These are phyloP conservation scores for Chrysodeixis includens DNA, from an alignment of 2,888 invertebrate species.

Conservation along the genomic window DNA sequence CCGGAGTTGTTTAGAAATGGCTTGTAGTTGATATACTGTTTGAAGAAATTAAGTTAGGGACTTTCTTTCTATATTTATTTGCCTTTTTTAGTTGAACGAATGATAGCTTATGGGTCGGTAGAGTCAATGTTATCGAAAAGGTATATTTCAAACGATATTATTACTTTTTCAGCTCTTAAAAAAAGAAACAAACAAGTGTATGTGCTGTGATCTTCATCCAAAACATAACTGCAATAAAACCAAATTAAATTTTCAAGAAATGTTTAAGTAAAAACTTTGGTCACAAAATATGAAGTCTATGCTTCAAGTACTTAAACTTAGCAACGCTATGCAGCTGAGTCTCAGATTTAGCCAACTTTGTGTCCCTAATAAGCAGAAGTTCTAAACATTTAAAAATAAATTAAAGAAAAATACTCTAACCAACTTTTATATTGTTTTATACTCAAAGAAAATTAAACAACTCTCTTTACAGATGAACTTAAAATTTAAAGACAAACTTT, in stretches of 20 bases:
- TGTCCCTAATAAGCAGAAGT: not conserved
- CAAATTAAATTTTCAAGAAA: slow-evolving; percentile 20
- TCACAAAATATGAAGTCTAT: slow-evolving; percentile 39
- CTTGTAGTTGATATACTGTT: not conserved
- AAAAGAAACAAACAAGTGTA: not conserved
- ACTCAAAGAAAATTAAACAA: not conserved
- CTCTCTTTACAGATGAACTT: not conserved
- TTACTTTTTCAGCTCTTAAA: too few relatives aligned
- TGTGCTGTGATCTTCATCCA: slow-evolving; percentile 5
- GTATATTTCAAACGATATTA: too few relatives aligned
- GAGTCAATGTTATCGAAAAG: too few relatives aligned
- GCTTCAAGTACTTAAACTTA: slow-evolving; percentile 8
- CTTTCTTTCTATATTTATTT: not conserved
- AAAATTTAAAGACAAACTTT: not conserved
- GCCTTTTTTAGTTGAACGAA: too few relatives aligned
- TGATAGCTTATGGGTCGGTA: too few relatives aligned
- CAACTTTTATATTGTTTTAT: too few relatives aligned
- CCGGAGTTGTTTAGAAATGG: slow-evolving; percentile 8
- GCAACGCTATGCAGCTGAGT: slow-evolving; percentile 28
- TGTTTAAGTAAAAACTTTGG: slow-evolving; percentile 32
- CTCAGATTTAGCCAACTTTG: slow-evolving; percentile 10
- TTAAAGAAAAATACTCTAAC: not conserved
- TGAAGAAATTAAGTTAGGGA: not conserved
- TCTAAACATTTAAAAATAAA: not conserved
- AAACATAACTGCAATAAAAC: slow-evolving; percentile 6